A percentile compares a stretch with the other conserved stretches of the same genome.
phyloP scores from a whole-genome alignment of 2,888 invertebrate species.

The Congeria kusceri region DNA sequence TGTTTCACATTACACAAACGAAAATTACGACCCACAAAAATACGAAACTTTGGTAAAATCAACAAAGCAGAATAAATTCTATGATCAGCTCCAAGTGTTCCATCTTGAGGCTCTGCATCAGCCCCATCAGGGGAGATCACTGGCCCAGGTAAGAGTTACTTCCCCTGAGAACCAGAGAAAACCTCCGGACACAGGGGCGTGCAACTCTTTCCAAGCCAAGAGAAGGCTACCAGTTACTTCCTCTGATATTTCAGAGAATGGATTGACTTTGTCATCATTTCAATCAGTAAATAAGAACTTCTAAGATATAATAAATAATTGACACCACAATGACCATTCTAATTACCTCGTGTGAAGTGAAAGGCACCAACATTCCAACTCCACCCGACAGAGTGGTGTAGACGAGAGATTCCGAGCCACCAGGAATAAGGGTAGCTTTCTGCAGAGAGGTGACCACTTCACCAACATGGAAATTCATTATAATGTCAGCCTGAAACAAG shows the following conservation, averaged over 20 bases:
- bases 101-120: slow-evolving; percentile 25
- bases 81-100: neutral
- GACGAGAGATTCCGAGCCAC: slow-evolving; percentile 97
- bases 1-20: no score
- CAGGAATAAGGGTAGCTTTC: slow-evolving; percentile 97
- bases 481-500: slow-evolving; percentile 89
- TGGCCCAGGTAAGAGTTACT: slow-evolving; percentile 37
- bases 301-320: no score
- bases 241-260: slow-evolving; percentile 53
- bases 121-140: slow-evolving; percentile 36
- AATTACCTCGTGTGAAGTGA: slow-evolving; percentile 84
- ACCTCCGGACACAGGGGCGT: slow-evolving; percentile 31
- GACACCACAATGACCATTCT: no score
- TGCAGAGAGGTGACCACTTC: slow-evolving; percentile 98
- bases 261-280: slow-evolving; percentile 55
- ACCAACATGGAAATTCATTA: slow-evolving; percentile 97
- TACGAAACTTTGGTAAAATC: no score
- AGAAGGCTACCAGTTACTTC: slow-evolving; percentile 37
- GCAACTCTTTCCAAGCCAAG: slow-evolving; percentile 20
- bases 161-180: slow-evolving; percentile 42
- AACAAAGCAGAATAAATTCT: no score
- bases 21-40: no score
- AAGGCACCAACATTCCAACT: slow-evolving; percentile 85
- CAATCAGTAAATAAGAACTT: neutral
- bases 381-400: slow-evolving; percentile 96